These are phyloP conservation scores for Cryptocheilus praepositus DNA, from an alignment of 2,888 invertebrate species.

Conservation along the genomic window DNA sequence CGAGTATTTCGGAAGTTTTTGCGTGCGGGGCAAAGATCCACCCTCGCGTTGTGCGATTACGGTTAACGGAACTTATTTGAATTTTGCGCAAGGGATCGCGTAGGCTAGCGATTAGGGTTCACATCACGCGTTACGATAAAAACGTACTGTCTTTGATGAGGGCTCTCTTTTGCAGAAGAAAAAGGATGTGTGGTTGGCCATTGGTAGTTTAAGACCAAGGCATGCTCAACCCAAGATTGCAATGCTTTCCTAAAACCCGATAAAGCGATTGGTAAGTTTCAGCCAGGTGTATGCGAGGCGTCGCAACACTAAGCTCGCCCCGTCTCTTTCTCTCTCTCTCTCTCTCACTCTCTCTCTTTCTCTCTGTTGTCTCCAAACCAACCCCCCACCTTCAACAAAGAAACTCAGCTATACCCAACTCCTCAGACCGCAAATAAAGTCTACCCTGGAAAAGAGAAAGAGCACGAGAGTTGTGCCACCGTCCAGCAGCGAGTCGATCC, in stretches of 20 bases:
- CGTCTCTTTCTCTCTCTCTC: slow-evolving; percentile 47
- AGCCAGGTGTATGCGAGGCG: slow-evolving; percentile 66
- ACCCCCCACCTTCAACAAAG: slow-evolving; percentile 10
- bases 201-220: slow-evolving; percentile 74
- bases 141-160: slow-evolving; percentile 73
- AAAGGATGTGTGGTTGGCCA: slow-evolving; percentile 75
- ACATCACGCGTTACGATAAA: slow-evolving; percentile 69
- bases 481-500: slow-evolving; percentile 41
- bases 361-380: slow-evolving; percentile 13
- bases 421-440: slow-evolving; percentile 45
- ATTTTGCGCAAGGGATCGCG: slow-evolving; percentile 29
- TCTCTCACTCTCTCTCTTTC: slow-evolving; percentile 35
- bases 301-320: slow-evolving; percentile 66
- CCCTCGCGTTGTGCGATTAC: no score
- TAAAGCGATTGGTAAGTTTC: slow-evolving; percentile 72
- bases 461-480: slow-evolving; percentile 52
- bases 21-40: no score
- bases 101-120: slow-evolving; percentile 63
- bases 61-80: no score
- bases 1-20: no score
- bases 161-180: slow-evolving; percentile 75
- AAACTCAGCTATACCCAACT: slow-evolving; percentile 35
- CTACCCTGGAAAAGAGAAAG: slow-evolving; percentile 53
- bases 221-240: slow-evolving; percentile 74
- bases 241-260: slow-evolving; percentile 74